Conservation (phyloP, 2,888 invertebrate species). For the Eristalis tenax region DNA sequence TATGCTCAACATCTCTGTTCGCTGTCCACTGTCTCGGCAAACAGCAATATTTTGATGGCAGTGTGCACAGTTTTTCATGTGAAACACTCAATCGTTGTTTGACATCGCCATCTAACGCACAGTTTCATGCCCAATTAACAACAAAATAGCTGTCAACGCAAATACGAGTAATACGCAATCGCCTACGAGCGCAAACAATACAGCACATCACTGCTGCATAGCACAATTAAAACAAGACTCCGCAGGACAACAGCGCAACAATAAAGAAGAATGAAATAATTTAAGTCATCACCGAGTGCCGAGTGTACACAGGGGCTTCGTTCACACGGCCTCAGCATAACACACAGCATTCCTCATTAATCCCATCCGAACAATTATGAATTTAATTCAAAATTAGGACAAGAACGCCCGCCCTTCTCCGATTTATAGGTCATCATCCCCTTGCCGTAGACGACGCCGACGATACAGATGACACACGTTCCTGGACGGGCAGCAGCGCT, state of each 20-base stretch:
- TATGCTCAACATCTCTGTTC: neutral
- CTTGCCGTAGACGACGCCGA: neutral
- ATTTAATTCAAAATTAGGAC: slow-evolving; percentile 65
- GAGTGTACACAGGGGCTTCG: neutral
- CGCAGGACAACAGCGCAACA: slow-evolving; percentile 42
- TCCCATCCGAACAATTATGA: slow-evolving; percentile 47
- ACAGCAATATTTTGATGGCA: neutral
- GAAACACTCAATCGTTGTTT: neutral
- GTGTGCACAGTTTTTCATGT: neutral
- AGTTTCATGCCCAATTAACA: slow-evolving; percentile 50
- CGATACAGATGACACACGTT: neutral
- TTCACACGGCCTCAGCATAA: slow-evolving; percentile 54
- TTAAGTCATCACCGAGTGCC: slow-evolving; percentile 26
- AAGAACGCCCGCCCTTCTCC: slow-evolving; percentile 1
- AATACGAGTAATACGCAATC: slow-evolving; percentile 20
- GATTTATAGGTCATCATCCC: slow-evolving; percentile 55
- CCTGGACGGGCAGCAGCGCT: neutral
- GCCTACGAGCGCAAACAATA: slow-evolving; percentile 30
- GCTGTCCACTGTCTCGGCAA: neutral
- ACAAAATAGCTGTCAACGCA: slow-evolving; percentile 52
- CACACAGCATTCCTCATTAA: slow-evolving; percentile 20
- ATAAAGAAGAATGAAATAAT: slow-evolving; percentile 27
- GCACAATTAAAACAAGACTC: slow-evolving; percentile 50
- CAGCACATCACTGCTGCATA: neutral
- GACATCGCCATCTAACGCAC: neutral